Evolutionary conservation across 2,113 vertebrate genomes (phyloP).

Genomic region (Myrmophylax atrothorax): DNA sequence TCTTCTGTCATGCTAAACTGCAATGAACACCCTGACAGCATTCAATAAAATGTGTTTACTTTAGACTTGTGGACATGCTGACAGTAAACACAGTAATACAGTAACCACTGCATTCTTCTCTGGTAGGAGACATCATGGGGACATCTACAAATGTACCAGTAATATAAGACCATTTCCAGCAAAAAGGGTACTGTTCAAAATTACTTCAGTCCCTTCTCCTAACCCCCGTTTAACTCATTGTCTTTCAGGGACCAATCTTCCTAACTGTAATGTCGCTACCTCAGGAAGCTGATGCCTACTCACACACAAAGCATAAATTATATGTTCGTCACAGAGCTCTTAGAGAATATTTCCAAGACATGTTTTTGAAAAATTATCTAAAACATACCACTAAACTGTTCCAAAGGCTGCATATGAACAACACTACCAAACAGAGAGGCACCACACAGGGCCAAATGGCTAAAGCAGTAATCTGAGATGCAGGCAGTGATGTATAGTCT

Average conservation of each 20-base stretch:
- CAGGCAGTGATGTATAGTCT: rapidly evolving
- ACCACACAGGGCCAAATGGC: neutral
- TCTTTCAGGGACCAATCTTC: neutral
- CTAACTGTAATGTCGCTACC: neutral
- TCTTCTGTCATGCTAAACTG: neutral
- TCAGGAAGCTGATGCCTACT: neutral
- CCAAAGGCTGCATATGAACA: neutral
- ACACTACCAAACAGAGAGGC: neutral
- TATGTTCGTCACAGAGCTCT: neutral
- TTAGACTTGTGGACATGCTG: neutral
- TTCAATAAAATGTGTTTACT: neutral
- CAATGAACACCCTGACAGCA: neutral
- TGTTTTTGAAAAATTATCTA: neutral
- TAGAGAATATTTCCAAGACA: neutral
- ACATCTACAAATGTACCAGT: neutral
- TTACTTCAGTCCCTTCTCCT: neutral
- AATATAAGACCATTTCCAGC: neutral
- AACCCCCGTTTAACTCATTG: neutral
- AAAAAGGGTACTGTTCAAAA: neutral
- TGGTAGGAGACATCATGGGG: neutral
- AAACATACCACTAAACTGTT: neutral
- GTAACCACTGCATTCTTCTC: neutral
- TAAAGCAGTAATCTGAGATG: neutral
- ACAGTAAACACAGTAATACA: neutral
- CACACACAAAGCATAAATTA: neutral